phyloP scores from a whole-genome alignment of 2,888 invertebrate genomes.

The Nasonia oneida region DNA sequence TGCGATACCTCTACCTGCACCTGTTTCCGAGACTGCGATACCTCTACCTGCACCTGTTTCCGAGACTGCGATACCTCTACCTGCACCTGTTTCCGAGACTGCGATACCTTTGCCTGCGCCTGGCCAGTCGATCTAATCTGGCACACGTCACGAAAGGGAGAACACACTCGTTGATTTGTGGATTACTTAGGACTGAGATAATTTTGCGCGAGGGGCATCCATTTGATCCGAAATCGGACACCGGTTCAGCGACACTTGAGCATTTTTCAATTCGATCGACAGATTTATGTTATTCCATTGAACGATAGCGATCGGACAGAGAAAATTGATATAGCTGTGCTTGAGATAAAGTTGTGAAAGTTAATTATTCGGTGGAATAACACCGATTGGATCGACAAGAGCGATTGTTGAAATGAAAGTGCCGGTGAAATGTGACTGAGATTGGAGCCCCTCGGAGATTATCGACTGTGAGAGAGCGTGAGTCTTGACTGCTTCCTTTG shows the following conservation, averaged over 20 bases:
- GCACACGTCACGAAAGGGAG: background rate
- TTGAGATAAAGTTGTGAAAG: background rate
- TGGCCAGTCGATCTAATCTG: slow-evolving; percentile 48
- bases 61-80: slow-evolving; percentile 74
- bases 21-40: slow-evolving; percentile 74
- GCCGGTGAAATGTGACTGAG: background rate
- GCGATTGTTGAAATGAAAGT: background rate
- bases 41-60: slow-evolving; percentile 72
- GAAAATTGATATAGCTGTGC: background rate
- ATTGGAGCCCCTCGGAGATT: background rate
- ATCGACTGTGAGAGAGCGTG: slow-evolving; percentile 26
- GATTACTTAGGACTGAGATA: slow-evolving; percentile 48
- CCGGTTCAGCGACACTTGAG: background rate
- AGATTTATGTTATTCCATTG: background rate
- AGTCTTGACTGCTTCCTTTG: slow-evolving; percentile 45
- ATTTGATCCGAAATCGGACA: background rate
- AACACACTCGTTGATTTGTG: background rate
- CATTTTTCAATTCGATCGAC: background rate
- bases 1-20: slow-evolving; percentile 72
- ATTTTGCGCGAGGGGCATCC: slow-evolving; percentile 1
- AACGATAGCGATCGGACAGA: background rate
- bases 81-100: slow-evolving; percentile 70
- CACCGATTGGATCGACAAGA: background rate
- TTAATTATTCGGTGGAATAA: background rate
- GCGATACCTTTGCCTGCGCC: slow-evolving; percentile 76